Evolutionary conservation across 1,140 invertebrate genomes (phyloP).

Genomic region (Drosophila pandora): DNA sequence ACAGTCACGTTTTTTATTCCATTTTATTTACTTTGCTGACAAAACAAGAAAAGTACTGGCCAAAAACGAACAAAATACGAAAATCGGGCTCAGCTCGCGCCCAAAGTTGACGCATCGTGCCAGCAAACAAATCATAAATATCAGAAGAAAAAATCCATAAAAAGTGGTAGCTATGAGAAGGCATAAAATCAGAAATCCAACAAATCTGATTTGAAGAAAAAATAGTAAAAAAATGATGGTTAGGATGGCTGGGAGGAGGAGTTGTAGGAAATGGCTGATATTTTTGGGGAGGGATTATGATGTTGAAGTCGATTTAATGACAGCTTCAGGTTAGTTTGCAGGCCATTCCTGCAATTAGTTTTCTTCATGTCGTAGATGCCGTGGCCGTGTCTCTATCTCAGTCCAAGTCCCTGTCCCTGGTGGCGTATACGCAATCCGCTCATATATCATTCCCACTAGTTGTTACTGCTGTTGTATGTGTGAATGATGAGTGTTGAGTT

Average conservation of each 20-base stretch:
- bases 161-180: conserved; percentile 39
- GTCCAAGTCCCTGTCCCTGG: conserved; percentile 18
- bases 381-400: neutral
- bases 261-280: conserved; percentile 23
- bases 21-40: conserved; percentile 74
- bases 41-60: conserved; percentile 57
- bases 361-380: conserved; percentile 34
- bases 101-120: conserved; percentile 63
- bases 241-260: conserved; percentile 1
- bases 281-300: conserved; percentile 65
- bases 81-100: conserved; percentile 45
- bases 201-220: conserved; percentile 67
- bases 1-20: conserved; percentile 75
- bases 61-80: conserved; percentile 13
- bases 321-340: conserved; percentile 64
- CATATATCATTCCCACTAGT: conserved; percentile 42
- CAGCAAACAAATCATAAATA: conserved; percentile 61
- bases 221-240: conserved; percentile 4
- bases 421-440: conserved; percentile 47
- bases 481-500: conserved; percentile 77
- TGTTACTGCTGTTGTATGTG: conserved; percentile 28
- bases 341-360: conserved; percentile 35
- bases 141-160: conserved; percentile 15
- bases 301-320: conserved; percentile 76
- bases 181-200: conserved; percentile 47